Evolutionary conservation across 2,797 vertebrate genomes (phyloP).

Genomic region (Sparidentex hasta): DNA sequence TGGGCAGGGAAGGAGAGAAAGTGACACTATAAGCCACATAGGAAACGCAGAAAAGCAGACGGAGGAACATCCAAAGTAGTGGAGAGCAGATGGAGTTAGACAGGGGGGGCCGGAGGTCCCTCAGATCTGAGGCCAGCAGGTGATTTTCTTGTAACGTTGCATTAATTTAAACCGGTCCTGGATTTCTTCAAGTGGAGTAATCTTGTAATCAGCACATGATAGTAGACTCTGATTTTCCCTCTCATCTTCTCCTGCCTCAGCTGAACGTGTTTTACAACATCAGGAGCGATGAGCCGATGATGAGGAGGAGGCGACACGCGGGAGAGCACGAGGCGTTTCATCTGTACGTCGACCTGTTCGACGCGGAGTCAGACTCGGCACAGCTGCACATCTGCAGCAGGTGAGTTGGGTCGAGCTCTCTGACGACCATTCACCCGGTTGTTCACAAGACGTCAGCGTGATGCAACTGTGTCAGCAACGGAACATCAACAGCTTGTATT

Average conservation of each 20-base stretch:
- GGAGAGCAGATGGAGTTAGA: no score
- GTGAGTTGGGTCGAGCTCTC: slow-evolving; percentile 68
- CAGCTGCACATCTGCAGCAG: slow-evolving; percentile 88
- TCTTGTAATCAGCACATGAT: background rate
- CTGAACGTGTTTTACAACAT: slow-evolving; percentile 91
- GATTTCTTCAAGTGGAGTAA: background rate
- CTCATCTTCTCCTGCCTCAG: slow-evolving; percentile 69
- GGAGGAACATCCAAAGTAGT: background rate
- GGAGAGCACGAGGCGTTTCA: slow-evolving; percentile 84
- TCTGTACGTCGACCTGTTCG: slow-evolving; percentile 82
- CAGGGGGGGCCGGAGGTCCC: no score
- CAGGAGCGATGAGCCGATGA: slow-evolving; percentile 57
- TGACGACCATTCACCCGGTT: background rate
- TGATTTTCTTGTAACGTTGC: no score
- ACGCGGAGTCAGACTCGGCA: slow-evolving; percentile 77
- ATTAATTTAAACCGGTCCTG: background rate
- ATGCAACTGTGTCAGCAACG: background rate
- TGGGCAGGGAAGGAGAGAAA: no score
- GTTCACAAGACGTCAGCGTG: background rate
- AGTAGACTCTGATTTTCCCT: background rate
- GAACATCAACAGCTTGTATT: background rate
- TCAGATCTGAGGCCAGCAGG: background rate
- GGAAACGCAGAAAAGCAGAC: no score
- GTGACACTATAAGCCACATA: no score
- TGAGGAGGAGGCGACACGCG: slow-evolving; percentile 60